Percentiles rank a stretch among this genome's conserved stretches.
Evolutionary conservation across 2,888 invertebrate genomes (phyloP).

Genomic region (Octonoba sinensis): DNA sequence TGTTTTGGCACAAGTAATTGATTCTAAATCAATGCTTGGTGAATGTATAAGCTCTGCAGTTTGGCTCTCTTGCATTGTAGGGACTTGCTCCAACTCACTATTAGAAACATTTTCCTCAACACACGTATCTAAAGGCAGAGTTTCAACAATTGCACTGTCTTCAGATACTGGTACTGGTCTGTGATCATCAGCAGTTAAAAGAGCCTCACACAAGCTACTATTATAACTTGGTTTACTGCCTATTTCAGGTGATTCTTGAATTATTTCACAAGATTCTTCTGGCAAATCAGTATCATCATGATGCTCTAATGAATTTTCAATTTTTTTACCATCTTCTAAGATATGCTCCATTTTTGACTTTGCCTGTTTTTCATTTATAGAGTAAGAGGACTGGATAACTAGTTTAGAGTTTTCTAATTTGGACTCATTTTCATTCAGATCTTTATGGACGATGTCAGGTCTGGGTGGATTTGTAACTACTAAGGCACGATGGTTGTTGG

Average conservation of each 20-base stretch:
- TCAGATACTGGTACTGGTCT: slow-evolving; percentile 46
- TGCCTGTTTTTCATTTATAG: slow-evolving; percentile 18
- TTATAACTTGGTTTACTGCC: slow-evolving; percentile 42
- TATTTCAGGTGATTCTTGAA: slow-evolving; percentile 8
- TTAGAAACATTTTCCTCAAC: slow-evolving; percentile 13
- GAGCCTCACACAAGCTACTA: slow-evolving; percentile 53
- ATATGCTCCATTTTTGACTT: slow-evolving; percentile 1
- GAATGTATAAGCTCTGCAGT: neutral
- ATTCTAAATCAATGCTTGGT: slow-evolving; percentile 27
- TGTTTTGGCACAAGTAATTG: slow-evolving; percentile 32
- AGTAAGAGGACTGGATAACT: slow-evolving; percentile 23
- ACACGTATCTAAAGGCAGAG: slow-evolving; percentile 26
- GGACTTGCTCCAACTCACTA: slow-evolving; percentile 24
- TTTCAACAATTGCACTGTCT: slow-evolving; percentile 18
- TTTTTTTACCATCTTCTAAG: neutral
- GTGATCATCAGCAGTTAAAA: slow-evolving; percentile 54
- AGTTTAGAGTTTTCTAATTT: slow-evolving; percentile 37
- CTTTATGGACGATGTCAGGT: slow-evolving; percentile 56
- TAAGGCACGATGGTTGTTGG: slow-evolving; percentile 57
- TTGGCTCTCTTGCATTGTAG: slow-evolving; percentile 5
- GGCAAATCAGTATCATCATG: slow-evolving; percentile 8
- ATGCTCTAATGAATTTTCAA: neutral
- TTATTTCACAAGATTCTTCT: slow-evolving; percentile 23
- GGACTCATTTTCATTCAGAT: slow-evolving; percentile 24
- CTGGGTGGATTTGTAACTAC: slow-evolving; percentile 57